Evolutionary conservation across 2,888 invertebrate species (phyloP).

Genomic region (Caenorhabditis japonica): DNA sequence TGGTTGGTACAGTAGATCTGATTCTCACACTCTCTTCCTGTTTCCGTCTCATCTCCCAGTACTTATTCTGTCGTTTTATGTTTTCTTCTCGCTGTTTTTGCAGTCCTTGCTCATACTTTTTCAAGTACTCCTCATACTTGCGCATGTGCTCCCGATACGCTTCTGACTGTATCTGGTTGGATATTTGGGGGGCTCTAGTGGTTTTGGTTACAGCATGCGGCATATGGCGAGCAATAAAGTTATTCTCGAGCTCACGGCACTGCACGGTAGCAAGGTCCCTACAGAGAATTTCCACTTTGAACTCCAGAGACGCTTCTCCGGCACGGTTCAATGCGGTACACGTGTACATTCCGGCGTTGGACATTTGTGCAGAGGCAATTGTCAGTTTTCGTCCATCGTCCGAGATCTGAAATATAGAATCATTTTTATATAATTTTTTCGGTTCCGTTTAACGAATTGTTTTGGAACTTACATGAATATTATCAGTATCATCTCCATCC

Average conservation of each 20-base stretch:
- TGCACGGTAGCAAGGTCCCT: constrained; percentile 65
- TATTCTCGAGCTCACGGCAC: constrained; percentile 65
- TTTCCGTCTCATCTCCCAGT: constrained; percentile 39
- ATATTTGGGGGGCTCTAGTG: constrained; percentile 1
- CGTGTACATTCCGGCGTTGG: constrained; percentile 80
- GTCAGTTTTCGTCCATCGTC: constrained; percentile 66
- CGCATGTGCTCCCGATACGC: constrained; percentile 47
- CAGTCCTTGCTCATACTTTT: constrained; percentile 45
- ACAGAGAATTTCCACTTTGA: constrained; percentile 80
- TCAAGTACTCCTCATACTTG: constrained; percentile 44
- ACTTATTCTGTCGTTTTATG: constrained; percentile 24
- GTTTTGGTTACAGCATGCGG: constrained; percentile 43
- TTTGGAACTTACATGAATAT: constrained; percentile 26
- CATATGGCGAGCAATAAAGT: constrained; percentile 51
- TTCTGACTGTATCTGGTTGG: constrained; percentile 2
- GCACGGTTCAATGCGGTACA: constrained; percentile 83
- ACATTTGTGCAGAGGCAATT: constrained; percentile 70
- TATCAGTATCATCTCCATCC: constrained; percentile 66
- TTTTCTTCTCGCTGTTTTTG: constrained; percentile 38
- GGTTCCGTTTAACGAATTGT: no score
- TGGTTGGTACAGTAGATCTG: not conserved
- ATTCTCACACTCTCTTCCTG: constrained; percentile 11
- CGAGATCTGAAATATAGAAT: constrained; percentile 62
- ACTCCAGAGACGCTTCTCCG: constrained; percentile 82
- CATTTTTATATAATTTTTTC: not conserved